Conservation (phyloP, 2,888 invertebrate genomes). For the Sesamia inferens region DNA sequence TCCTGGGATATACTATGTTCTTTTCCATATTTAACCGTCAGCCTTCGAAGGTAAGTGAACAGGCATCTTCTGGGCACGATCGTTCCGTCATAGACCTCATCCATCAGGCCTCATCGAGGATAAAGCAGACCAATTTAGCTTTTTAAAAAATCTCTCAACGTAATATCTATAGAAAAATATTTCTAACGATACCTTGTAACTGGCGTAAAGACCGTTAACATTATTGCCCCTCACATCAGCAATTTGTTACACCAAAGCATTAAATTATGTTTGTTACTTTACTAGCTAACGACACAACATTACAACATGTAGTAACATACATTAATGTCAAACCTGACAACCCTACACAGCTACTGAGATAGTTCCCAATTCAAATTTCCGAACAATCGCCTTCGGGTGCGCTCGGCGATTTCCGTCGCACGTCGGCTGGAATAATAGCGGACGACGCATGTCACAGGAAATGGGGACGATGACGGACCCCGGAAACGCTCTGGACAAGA, state of each 20-base stretch:
- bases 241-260: neutral
- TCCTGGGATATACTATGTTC: neutral
- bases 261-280: conserved; percentile 14
- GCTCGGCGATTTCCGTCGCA: conserved; percentile 79
- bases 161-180: neutral
- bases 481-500: conserved; percentile 74
- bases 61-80: neutral
- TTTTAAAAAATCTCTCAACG: neutral
- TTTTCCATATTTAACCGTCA: neutral
- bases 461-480: conserved; percentile 79
- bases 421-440: conserved; percentile 78
- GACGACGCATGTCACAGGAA: conserved; percentile 76
- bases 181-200: neutral
- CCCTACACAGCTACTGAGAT: conserved; percentile 59
- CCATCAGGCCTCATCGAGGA: neutral
- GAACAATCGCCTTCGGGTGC: conserved; percentile 71
- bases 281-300: conserved; percentile 6
- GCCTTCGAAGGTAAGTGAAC: neutral
- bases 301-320: neutral
- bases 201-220: conserved; percentile 7
- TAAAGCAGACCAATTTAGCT: neutral
- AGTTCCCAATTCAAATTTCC: conserved; percentile 80
- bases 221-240: conserved; percentile 4
- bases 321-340: conserved; percentile 41
- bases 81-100: neutral